Evolutionary conservation across 2,113 vertebrate species (phyloP).

Genomic region (Edolisoma coerulescens): DNA sequence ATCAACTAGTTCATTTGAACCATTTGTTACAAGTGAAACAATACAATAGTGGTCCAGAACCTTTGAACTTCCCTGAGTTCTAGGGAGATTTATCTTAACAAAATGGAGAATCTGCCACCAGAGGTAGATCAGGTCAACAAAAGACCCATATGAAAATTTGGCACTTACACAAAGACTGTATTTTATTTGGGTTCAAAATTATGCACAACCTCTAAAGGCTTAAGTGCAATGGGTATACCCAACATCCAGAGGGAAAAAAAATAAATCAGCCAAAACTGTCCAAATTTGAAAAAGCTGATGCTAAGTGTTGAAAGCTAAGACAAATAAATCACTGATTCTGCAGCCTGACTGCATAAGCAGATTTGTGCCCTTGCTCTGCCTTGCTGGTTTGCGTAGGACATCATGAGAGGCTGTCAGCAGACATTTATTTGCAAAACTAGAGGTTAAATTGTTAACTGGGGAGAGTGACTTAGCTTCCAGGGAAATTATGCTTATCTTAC

Average conservation of each 20-base stretch:
- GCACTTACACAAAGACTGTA: background rate
- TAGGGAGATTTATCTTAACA: background rate
- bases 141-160: background rate
- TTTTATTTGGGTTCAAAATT: background rate
- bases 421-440: background rate
- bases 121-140: background rate
- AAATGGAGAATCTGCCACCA: background rate
- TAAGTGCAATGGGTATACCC: background rate
- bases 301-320: background rate
- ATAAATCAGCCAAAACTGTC: accelerated
- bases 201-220: background rate
- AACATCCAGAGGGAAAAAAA: background rate
- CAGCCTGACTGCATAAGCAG: background rate
- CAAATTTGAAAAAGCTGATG: background rate
- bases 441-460: background rate
- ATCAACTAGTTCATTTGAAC: background rate
- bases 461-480: background rate
- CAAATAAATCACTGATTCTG: background rate
- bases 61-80: background rate
- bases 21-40: background rate
- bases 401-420: background rate
- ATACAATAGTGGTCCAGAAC: background rate
- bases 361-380: background rate
- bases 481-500: background rate
- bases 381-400: background rate